Percentiles rank a stretch among this genome's conserved stretches.
phyloP scores from a whole-genome alignment of 2,113 vertebrate species.

The Notechis scutatus region DNA sequence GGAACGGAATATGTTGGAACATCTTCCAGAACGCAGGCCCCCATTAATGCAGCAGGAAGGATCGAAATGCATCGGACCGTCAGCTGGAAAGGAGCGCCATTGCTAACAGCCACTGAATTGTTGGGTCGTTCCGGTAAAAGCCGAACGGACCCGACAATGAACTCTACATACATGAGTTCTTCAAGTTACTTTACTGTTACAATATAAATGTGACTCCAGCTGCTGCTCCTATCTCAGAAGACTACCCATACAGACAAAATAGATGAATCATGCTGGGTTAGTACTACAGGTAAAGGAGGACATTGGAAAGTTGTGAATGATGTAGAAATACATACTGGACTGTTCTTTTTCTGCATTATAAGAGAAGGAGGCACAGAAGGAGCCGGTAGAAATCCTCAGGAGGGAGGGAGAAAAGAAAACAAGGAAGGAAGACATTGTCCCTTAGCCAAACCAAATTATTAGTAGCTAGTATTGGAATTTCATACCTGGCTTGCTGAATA shows the following conservation, averaged over 20 bases:
- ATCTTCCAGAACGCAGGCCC: no score
- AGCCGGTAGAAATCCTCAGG: background rate
- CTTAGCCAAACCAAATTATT: background rate
- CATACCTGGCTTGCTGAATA: slow-evolving; percentile 96
- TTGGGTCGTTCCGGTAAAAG: no score
- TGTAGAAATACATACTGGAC: background rate
- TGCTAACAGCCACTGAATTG: no score
- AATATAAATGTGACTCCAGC: background rate
- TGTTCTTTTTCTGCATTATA: background rate
- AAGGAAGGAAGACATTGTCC: background rate
- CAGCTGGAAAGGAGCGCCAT: no score
- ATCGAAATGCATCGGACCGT: no score
- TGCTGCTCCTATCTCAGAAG: background rate
- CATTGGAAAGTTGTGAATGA: background rate
- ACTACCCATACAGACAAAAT: background rate
- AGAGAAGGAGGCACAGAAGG: background rate
- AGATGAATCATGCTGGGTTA: background rate
- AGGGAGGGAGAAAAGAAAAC: background rate
- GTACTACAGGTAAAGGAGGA: background rate
- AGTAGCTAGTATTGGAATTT: background rate
- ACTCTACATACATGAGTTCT: background rate
- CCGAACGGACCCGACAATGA: no score
- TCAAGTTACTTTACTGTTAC: background rate
- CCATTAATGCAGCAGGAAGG: no score
- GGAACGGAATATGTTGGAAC: no score